Percentiles rank a stretch among this genome's conserved stretches.
phyloP scores from a whole-genome alignment of 2,797 vertebrate species.

The Crenichthys baileyi region DNA sequence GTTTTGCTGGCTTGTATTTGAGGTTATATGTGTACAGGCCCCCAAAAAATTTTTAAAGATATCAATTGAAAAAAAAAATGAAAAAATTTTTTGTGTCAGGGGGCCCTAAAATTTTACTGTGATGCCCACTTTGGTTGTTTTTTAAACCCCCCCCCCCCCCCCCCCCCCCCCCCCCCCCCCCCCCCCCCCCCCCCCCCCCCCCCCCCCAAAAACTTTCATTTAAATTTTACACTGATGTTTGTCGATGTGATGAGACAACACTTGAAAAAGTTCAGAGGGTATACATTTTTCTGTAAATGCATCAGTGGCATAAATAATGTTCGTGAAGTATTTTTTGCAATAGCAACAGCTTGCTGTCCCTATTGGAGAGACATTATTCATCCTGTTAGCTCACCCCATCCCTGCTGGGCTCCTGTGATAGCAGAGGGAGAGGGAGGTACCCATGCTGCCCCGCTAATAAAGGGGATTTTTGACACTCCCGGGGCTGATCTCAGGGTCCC shows the following conservation, averaged over 20 bases:
- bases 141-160: no score
- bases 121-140: not conserved
- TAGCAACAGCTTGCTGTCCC: constrained; percentile 67
- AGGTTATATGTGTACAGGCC: not conserved
- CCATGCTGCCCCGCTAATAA: constrained; percentile 47
- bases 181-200: no score
- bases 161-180: no score
- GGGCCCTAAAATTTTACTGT: no score
- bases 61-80: no score
- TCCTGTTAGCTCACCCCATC: constrained; percentile 57
- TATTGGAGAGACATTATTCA: constrained; percentile 67
- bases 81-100: no score
- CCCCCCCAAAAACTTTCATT: no score
- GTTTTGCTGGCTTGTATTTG: not conserved
- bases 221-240: not conserved
- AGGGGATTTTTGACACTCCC: constrained; percentile 70
- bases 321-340: constrained; percentile 63
- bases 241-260: not conserved
- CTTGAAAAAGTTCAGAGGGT: not conserved
- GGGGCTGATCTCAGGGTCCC: constrained; percentile 50
- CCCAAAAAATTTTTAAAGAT: no score
- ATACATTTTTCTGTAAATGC: not conserved
- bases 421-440: constrained; percentile 21
- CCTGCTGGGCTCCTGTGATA: constrained; percentile 37
- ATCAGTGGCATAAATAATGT: constrained; percentile 26